Evolutionary conservation across 2,113 vertebrate genomes (phyloP), one percentile per base, ranked within the genome.

Genomic region (Platichthys flesus): DNA sequence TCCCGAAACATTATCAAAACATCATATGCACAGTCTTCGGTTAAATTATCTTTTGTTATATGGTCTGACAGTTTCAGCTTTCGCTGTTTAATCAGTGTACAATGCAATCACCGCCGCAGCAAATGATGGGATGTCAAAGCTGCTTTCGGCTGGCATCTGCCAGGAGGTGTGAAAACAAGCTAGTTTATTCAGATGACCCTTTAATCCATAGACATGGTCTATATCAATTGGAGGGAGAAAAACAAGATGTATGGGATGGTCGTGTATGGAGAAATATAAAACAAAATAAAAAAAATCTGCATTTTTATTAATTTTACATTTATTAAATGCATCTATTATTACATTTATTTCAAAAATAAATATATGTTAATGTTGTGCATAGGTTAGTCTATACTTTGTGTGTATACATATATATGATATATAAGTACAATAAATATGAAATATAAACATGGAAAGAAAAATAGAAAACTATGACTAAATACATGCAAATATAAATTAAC

Each of bases 91-190:
- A 88, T 85, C 73, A 74, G 68, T 63, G 79, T 74, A 78, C 81
- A 83, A 82, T 54, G 28, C 66, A 83, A 81, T 78, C 81, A 58
- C 0, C 8, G 26, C 65, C 14, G 18, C 54, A 24, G 74, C 56
- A 56, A 88, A 78, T 64, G 78, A 81, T 63, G 69, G 35, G 51
- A 62, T n/a, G 76, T 79, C 74, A 75, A 67, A 52, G 37, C 65
- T 40, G 51, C 71, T 83, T 73, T 65, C 28, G 84, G 76, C 68
- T 54, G 71, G 64, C 67, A 15, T 68, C 77, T 78, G 70, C 74
- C 72, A 84, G 72, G 60, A 78, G 85, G 80, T 67, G 74, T 82
- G 83, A 88, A 90, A 86, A 86, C 61, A 64, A 74, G 62, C 49
- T 51, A 68, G 61, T 81, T 45, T 23, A 71, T 62, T 61, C 54